Evolutionary conservation across 2,113 vertebrate genomes (phyloP).

Genomic region (Speoplatyrhinus poulsoni): DNA sequence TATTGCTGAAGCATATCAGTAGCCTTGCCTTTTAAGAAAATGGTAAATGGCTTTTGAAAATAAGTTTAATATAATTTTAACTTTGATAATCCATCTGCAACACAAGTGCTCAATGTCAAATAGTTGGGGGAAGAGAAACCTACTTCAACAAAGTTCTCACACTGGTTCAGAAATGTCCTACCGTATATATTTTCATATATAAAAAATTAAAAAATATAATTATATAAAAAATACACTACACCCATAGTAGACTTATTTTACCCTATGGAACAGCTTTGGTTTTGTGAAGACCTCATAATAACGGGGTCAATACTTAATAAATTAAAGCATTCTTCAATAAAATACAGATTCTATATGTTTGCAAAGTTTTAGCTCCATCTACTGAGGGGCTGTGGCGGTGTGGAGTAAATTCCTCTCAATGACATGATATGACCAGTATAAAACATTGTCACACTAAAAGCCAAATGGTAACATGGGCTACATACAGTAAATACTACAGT

Average conservation of each 20-base stretch:
- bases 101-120: constrained; percentile 53
- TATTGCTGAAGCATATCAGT: constrained; percentile 59
- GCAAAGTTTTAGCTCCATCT: constrained; percentile 61
- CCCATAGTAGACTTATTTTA: too few relatives aligned
- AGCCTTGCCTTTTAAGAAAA: constrained; percentile 30
- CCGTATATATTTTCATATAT: not conserved
- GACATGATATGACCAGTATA: not conserved
- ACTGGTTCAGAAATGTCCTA: constrained; percentile 35
- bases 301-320: constrained; percentile 1
- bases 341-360: constrained; percentile 1
- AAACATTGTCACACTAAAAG: not conserved
- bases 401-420: not conserved
- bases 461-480: not conserved
- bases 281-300: not conserved
- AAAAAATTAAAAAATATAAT: not conserved
- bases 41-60: constrained; percentile 44
- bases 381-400: constrained; percentile 31
- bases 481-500: too few relatives aligned
- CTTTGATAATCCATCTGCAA: constrained; percentile 36
- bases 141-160: constrained; percentile 50
- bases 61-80: constrained; percentile 32
- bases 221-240: not conserved
- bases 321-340: not conserved
- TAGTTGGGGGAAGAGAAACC: constrained; percentile 52
- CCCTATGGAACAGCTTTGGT: not conserved